Evolutionary conservation across 2,888 invertebrate genomes (phyloP).

Genomic region (Gerosis bhagava): DNA sequence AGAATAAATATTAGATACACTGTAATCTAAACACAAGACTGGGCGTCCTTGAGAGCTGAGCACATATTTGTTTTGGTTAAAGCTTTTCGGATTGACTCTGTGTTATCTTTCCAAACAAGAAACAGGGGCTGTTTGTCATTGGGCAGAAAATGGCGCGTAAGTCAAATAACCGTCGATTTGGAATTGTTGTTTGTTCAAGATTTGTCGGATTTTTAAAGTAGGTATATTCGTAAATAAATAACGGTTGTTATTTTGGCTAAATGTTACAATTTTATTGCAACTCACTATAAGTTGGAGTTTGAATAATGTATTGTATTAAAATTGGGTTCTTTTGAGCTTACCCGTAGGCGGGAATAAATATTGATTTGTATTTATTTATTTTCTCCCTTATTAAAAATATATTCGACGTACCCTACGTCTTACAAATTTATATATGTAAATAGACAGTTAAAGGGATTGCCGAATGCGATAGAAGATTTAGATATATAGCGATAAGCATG

Average conservation of each 20-base stretch:
- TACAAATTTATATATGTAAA: no score
- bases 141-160: conserved; percentile 42
- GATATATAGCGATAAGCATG: no score
- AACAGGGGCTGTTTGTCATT: conserved; percentile 50
- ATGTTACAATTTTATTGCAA: conserved; percentile 11
- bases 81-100: conserved; percentile 57
- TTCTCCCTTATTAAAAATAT: no score
- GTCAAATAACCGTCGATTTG: conserved; percentile 35
- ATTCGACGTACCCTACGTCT: no score
- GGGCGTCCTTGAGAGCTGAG: conserved; percentile 58
- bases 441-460: no score
- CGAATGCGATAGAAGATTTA: no score
- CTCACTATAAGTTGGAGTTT: conserved; percentile 2
- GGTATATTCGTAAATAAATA: conserved; percentile 40
- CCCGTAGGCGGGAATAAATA: conserved; percentile 6
- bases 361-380: conserved; percentile 1
- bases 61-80: conserved; percentile 72
- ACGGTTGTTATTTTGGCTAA: conserved; percentile 26
- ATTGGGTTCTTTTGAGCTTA: conserved; percentile 1
- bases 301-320: neutral
- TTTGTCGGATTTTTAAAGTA: conserved; percentile 40
- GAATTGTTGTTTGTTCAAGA: conserved; percentile 39
- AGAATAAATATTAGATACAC: neutral
- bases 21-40: conserved; percentile 28
- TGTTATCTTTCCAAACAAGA: conserved; percentile 75